Evolutionary conservation across 53 echinoderm and acorn worm species (phyloP), one percentile per base, ranked within the genome.

Genomic region (Paracentrotus lividus): DNA sequence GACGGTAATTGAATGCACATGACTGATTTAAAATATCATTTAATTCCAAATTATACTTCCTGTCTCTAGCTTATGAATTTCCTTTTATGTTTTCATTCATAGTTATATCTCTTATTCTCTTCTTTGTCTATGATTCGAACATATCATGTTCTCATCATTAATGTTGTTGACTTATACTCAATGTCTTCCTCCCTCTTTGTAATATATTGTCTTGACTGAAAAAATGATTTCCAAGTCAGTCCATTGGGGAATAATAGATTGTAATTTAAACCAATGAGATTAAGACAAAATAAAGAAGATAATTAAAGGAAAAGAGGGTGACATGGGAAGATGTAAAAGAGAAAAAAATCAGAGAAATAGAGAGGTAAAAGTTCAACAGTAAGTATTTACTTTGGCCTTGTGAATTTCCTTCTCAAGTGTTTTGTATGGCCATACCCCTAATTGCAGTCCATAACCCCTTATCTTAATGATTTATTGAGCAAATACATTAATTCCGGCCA

Each of bases 401-500:
- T 49, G 4, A 45, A 81, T 81, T 8, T 81, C 12, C 47, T 27
- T 49, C 81, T 81, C 24, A 81, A 81, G 81, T 23, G 81, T 81
- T 44, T 81, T 81, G 47, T 81, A 47, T 81, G 81, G 44, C 81
- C 47, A 47, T 24, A 49, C 45, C 18, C n/a, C n/a, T 32, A 45
- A 47, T 81, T n/a, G 44, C 45, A 44, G 10, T n/a, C 81, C 81
- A 44, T 81, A 81, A 81, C 81, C 47, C 42, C 32, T 81, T 49
- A 81, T 81, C 81, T 81, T 81, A 81, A 81, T 47, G 81, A 81
- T 81, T 81, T 72, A 44, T 81, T 0, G 49, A 81, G 81, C 81
- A 81, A 81, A 81, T 47, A 81, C 20, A 45, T 81, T 81, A 81
- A 81, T 81, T 81, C 81, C 81, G 26, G 47, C 81, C 81, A 81